These are phyloP conservation scores for Mastigias papua DNA, from an alignment of 30 jellyfish, hydroid and myxozoan genomes.

Conservation along the genomic window DNA sequence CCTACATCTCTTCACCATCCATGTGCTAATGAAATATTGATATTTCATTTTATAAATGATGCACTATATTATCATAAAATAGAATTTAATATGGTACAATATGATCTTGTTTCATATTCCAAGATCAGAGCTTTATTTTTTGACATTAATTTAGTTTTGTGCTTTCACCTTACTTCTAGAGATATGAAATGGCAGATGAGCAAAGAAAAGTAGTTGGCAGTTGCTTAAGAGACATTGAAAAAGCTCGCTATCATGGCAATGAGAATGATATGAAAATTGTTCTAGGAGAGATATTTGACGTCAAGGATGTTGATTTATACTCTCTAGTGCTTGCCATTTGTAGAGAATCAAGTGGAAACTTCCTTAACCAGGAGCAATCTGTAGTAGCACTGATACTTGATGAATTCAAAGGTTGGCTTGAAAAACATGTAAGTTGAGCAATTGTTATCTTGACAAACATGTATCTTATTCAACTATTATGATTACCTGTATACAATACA, in stretches of 20 bases:
- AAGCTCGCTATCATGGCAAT: slow-evolving; percentile 1
- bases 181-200: background rate
- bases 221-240: slow-evolving; percentile 13
- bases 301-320: slow-evolving; percentile 18
- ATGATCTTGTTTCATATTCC: no score
- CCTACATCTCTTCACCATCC: no score
- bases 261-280: slow-evolving; percentile 18
- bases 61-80: no score
- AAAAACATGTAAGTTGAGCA: slow-evolving; percentile 16
- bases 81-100: no score
- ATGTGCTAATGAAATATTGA: no score
- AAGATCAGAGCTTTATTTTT: no score
- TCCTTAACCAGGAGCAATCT: slow-evolving; percentile 29
- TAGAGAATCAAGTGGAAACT: slow-evolving; percentile 13
- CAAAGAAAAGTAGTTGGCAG: background rate
- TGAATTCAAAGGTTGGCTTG: slow-evolving; percentile 58
- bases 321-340: slow-evolving; percentile 36
- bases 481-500: background rate
- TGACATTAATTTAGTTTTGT: no score
- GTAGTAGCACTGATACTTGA: slow-evolving; percentile 35
- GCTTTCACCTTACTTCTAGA: background rate
- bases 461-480: background rate
- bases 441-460: background rate
- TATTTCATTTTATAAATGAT: no score
- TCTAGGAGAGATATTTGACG: background rate